Base-by-base conservation (phyloP, 1,140 invertebrate species). In the Cotesia vestalis region DNA sequence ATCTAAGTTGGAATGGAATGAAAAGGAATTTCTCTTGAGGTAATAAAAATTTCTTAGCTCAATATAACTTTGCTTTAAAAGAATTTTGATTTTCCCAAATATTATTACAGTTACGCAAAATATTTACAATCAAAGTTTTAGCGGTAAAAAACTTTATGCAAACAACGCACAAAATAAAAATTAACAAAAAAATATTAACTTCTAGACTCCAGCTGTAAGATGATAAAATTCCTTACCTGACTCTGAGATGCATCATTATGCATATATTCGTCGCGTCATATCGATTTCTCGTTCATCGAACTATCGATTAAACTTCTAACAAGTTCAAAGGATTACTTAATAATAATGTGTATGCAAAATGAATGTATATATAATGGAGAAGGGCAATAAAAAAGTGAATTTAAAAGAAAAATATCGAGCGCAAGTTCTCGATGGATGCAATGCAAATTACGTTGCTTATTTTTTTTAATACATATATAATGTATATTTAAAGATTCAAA, bases 241-340 rank as follows among this genome's bases (percentile, higher is more conserved):
- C 4, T 36, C 8, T 3, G 6, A 12, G 27, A 0, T 36, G 40
- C 66, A 71, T 71, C 59, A 71, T 11, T 71, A 71, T 71, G 69
- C 69, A 71, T 66, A 55, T 71, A 71, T 71, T 71, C 69, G 69
- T 71, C 69, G 69, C 69, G 69, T 62, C 69, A 55, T 66, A 71
- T 64, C 69, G 69, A 71, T 71, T 66, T 71, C 69, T 71, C 59
- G 40, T 57, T 66, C 61, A 64, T 71, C 27, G 46, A 27, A 52
- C 36, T 69, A 46, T 69, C 59, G 38, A 34, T 38, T 40, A 17
- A 46, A n/a, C 9, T 57, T 36, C 14, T 53, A 53, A 55, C 55
- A 60, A 64, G 63, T 66, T 72, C 70, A 66, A 66, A 72, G 51
- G 36, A 72, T 36, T 38, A 57, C 34, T 72, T 66, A 66, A 66